Evolutionary conservation across 2,113 vertebrate species (phyloP).

Genomic region (Prolemur simus): DNA sequence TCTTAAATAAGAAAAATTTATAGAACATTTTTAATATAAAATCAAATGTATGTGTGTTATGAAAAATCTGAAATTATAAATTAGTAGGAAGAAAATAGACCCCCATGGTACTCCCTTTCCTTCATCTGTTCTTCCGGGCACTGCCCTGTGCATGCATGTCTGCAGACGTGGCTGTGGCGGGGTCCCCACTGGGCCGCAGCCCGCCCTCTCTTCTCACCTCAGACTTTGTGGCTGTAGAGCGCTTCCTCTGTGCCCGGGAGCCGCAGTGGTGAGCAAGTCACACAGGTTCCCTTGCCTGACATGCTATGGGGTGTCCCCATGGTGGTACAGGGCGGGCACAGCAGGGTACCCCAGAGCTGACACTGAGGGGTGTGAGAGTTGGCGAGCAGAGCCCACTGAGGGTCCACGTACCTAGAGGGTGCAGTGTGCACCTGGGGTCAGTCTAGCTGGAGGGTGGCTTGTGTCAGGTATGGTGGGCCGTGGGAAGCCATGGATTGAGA

Average conservation of each 20-base stretch:
- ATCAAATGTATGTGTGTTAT: neutral
- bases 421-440: neutral
- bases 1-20: neutral
- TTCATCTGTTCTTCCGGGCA: neutral
- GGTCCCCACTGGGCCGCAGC: neutral
- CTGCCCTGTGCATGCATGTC: fast-evolving
- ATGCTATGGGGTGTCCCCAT: neutral
- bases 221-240: neutral
- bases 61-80: neutral
- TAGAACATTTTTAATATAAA: neutral
- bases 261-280: neutral
- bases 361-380: neutral
- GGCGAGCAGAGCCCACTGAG: neutral
- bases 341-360: neutral
- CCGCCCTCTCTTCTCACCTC: neutral
- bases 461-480: neutral
- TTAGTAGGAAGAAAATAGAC: neutral
- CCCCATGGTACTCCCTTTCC: neutral
- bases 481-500: neutral
- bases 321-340: neutral
- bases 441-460: no score
- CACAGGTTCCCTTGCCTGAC: neutral
- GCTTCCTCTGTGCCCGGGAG: neutral
- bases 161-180: no score
- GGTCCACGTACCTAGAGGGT: neutral